Evolutionary conservation across 23 tunicate species (phyloP), one percentile per base, ranked within the genome.

Genomic region (Ascidia mentula): DNA sequence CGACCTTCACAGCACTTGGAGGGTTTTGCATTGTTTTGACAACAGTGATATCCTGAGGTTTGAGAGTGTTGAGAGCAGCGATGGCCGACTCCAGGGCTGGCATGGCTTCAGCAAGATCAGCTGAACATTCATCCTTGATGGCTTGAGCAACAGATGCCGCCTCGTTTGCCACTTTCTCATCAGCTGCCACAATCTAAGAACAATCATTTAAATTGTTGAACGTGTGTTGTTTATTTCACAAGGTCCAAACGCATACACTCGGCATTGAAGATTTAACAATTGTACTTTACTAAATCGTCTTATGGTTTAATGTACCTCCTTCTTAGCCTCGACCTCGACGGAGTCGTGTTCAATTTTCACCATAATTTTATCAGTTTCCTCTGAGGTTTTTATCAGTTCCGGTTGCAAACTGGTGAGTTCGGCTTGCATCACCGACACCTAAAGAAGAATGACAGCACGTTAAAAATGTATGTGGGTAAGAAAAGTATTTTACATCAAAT

Each of bases 21-120:
- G 99, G 99, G 77, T 95, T 89, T 74, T 87, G 88, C 95, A 95
- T 89, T 20, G 99, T 85, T 72, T 95, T 95, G 75, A 95, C 94
- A 38, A 85, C 72, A 20, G 99, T 85, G 75, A 95, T 95, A 80
- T 95, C 99, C 92, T 92, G 82, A 2, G 99, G 99, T 59, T 95
- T 95, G 72, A 95, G 90, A 34, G 99, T 95, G 74, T 95, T 89
- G 38, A 95, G 87, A 9, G 99, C 99, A 9, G 91, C 69, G 65
- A 95, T 45, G 35, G 99, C 95, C 12, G 99, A 87, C 65, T 95
- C 94, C 38, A 95, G 84, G 31, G 99, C 99, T 6, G 99, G 99
- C 92, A 95, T 85, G 0, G 99, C 99, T 69, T 89, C 95, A 13
- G 99, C 99, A 13, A 95, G 84, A 73, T 95, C 99, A 38, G 95